Evolutionary conservation across 2,113 vertebrate genomes (phyloP), one percentile per base, ranked within the genome.

Genomic region (Hoplias malabaricus): DNA sequence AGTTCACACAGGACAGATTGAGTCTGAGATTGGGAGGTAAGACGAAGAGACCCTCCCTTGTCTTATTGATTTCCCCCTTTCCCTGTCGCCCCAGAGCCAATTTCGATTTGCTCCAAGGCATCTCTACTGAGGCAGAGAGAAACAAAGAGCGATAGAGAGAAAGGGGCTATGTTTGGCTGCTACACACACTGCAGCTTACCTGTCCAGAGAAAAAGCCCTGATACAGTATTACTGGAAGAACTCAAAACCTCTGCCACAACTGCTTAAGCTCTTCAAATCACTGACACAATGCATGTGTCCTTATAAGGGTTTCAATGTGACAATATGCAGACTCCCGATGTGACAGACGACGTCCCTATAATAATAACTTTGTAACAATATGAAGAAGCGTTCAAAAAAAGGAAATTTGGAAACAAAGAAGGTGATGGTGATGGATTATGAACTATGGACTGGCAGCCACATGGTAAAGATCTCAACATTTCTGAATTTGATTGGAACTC

Each of bases 11-110:
- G 76, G 43, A 53, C 56, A n/a, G 16, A 62, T 31, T 63, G 31
- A 31, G 67, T 14, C n/a, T n/a, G 33, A 53, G 16, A 70, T n/a
- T 29, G 56, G n/a, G 23, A 31, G 56, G 67, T 78, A 53, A 78
- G 67, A 78, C 25, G 31, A 70, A 78, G 31, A 78, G 56, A 70
- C 42, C 56, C 56, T 25, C 8, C 14, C 25, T 23, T 71, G 56
- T 11, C 57, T 62, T 71, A 78, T 78, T 63, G 76, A 78, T 77
- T 4, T 8, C 10, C 19, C 3, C 62, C 43, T 73, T 29, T 65
- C 9, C 38, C 11, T 23, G 38, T 73, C 33, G 33, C 27, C 33
- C 33, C 27, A 16, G 43, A 8, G 25, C 46, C 29, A 69, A 10
- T 27, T 48, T 27, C 8, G n/a, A 10, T 73, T 25, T 31, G n/a